Conservation (phyloP, 2,888 invertebrate species). For the Liodrosophila aerea region DNA sequence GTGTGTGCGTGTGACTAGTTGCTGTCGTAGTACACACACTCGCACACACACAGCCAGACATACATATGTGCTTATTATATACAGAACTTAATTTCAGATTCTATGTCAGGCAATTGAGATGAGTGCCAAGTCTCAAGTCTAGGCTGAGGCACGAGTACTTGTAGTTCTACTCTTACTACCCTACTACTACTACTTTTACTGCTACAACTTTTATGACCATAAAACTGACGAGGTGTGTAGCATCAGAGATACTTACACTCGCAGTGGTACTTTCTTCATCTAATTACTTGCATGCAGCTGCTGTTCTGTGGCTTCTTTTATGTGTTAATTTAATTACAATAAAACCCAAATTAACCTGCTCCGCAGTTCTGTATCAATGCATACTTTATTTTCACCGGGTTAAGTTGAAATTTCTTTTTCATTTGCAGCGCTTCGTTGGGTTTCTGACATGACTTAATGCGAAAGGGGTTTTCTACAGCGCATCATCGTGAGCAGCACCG, state of each 20-base stretch:
- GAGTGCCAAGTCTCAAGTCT: too few relatives aligned
- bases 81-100: slow-evolving; percentile 29
- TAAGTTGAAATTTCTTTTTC: slow-evolving; percentile 54
- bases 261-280: slow-evolving; percentile 66
- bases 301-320: slow-evolving; percentile 56
- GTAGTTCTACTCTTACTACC: too few relatives aligned
- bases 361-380: slow-evolving; percentile 56
- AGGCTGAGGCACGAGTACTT: too few relatives aligned
- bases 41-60: slow-evolving; percentile 12
- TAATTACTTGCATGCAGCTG: slow-evolving; percentile 66
- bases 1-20: slow-evolving; percentile 17
- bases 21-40: slow-evolving; percentile 15
- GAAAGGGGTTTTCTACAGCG: slow-evolving; percentile 5
- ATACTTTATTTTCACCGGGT: slow-evolving; percentile 48
- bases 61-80: neutral
- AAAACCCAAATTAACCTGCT: slow-evolving; percentile 67
- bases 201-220: slow-evolving; percentile 30
- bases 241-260: slow-evolving; percentile 19
- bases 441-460: slow-evolving; percentile 43
- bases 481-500: slow-evolving; percentile 18
- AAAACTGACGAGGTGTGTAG: slow-evolving; percentile 57
- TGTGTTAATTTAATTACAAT: slow-evolving; percentile 76
- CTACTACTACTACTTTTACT: slow-evolving; percentile 53
- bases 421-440: slow-evolving; percentile 59
- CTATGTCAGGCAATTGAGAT: slow-evolving; percentile 56